Percentiles rank a stretch among this genome's conserved stretches.
phyloP scores from a whole-genome alignment of 2,797 vertebrate species.

The Benthosema pterotum region DNA sequence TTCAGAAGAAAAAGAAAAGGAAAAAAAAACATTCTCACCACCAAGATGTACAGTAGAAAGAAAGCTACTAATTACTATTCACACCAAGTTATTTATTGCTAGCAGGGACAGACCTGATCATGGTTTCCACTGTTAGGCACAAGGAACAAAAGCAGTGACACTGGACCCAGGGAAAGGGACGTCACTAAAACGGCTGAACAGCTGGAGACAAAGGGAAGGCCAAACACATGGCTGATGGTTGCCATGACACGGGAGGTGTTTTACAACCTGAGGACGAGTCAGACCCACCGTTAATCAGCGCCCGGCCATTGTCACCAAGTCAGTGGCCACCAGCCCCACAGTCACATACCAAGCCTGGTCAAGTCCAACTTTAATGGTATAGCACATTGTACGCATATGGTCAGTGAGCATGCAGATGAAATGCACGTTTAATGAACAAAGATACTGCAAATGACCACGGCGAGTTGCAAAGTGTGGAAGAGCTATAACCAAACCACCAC shows the following conservation, averaged over 20 bases:
- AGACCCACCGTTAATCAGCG: conserved; percentile 67
- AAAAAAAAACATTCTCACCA: conserved; percentile 1
- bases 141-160: conserved; percentile 33
- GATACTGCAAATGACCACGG: too few relatives aligned
- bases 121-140: conserved; percentile 1
- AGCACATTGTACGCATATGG: too few relatives aligned
- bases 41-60: not conserved
- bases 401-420: too few relatives aligned
- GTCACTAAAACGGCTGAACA: conserved; percentile 30
- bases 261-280: conserved; percentile 61
- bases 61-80: too few relatives aligned
- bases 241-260: conserved; percentile 63
- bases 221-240: conserved; percentile 55
- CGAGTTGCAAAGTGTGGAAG: too few relatives aligned
- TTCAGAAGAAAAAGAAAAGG: too few relatives aligned
- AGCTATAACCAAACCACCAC: too few relatives aligned
- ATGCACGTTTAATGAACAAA: too few relatives aligned
- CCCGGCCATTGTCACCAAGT: conserved; percentile 38
- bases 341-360: conserved; percentile 43
- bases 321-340: conserved; percentile 42
- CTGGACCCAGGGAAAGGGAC: conserved; percentile 19
- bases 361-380: too few relatives aligned
- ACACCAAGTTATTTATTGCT: conserved; percentile 6
- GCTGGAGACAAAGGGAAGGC: conserved; percentile 59
- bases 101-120: not conserved